Conservation (phyloP, 2,888 invertebrate genomes). For the Sphaerophoria rueppellii region DNA sequence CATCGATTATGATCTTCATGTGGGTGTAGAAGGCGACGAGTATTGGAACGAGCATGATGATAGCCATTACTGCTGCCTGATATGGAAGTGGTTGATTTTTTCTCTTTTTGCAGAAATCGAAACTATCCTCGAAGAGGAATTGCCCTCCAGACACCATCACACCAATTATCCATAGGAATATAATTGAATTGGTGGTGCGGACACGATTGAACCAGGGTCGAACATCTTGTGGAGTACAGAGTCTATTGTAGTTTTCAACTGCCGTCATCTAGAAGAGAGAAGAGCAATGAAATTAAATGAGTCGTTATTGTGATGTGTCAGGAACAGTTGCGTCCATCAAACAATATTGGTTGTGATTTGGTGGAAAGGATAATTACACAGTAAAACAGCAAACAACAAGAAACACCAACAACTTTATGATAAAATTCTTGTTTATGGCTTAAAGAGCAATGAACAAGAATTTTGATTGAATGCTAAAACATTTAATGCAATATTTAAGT, state of each 20-base stretch:
- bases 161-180: conserved; percentile 85
- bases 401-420: conserved; percentile 14
- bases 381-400: conserved; percentile 10
- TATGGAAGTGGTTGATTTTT: conserved; percentile 84
- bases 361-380: conserved; percentile 1
- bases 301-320: not conserved
- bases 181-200: conserved; percentile 82
- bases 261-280: conserved; percentile 83
- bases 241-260: conserved; percentile 86
- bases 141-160: conserved; percentile 85
- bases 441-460: not conserved
- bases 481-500: conserved; percentile 12
- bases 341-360: conserved; percentile 19
- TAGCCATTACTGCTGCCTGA: conserved; percentile 84
- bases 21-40: conserved; percentile 84
- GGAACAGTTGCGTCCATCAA: not conserved
- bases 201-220: conserved; percentile 77
- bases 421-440: not conserved
- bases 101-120: conserved; percentile 86
- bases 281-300: not conserved
- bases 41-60: conserved; percentile 85
- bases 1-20: conserved; percentile 82
- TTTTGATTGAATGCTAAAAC: not conserved
- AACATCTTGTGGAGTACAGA: conserved; percentile 84
- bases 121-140: conserved; percentile 85